Evolutionary conservation across 2,888 invertebrate species (phyloP).

Genomic region (Aelia acuminata): DNA sequence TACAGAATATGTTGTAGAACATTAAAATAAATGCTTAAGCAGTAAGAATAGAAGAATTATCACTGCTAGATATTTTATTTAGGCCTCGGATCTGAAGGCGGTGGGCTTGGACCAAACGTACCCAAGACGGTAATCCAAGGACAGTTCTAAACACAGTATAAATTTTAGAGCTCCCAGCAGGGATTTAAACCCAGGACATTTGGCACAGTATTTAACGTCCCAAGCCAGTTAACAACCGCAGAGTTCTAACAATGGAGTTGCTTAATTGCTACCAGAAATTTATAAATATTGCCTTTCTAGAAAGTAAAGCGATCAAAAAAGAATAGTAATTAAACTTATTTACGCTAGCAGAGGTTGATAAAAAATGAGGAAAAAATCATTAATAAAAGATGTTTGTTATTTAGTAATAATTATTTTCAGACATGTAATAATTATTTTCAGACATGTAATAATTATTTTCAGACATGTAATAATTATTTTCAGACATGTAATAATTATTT

Average conservation of each 20-base stretch:
- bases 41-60: not conserved
- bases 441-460: no score
- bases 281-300: not conserved
- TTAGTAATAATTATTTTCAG: no score
- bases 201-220: constrained; percentile 16
- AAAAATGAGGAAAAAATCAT: no score
- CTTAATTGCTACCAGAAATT: constrained; percentile 4
- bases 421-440: no score
- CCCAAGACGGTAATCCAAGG: constrained; percentile 16
- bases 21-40: no score
- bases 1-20: no score
- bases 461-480: no score
- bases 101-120: not conserved
- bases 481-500: no score
- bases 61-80: not conserved
- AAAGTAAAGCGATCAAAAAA: not conserved
- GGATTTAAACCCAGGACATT: constrained; percentile 40
- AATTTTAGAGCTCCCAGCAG: constrained; percentile 38
- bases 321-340: no score
- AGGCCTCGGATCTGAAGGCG: not conserved
- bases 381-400: no score
- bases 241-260: not conserved
- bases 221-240: constrained; percentile 30
- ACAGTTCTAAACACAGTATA: constrained; percentile 38
- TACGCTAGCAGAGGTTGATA: no score